These are phyloP conservation scores for Aurelia coerulea DNA, from an alignment of 30 jellyfish, hydroid and myxozoan species.

Conservation along the genomic window DNA sequence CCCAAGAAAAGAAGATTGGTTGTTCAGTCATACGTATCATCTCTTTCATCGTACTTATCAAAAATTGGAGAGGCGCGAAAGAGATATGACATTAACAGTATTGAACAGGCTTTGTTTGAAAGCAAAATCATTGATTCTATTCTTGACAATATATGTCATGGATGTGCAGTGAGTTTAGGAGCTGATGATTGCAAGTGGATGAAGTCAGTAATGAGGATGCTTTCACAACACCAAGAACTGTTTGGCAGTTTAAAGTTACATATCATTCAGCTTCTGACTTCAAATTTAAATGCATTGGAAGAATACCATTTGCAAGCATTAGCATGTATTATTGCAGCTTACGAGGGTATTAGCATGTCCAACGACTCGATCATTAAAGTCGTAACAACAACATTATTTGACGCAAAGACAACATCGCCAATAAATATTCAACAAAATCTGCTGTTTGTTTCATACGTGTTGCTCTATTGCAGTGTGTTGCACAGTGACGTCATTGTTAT, in stretches of 20 bases:
- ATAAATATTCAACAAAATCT: neutral
- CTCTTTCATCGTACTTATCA: conserved; percentile 23
- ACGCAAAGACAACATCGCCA: neutral
- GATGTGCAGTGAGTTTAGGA: neutral
- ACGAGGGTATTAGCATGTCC: neutral
- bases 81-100: neutral
- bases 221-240: neutral
- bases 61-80: neutral
- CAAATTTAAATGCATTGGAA: conserved; percentile 15
- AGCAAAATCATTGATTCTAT: conserved; percentile 4
- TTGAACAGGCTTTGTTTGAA: neutral
- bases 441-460: conserved; percentile 22
- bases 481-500: conserved; percentile 32
- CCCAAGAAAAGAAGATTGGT: conserved; percentile 16
- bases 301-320: conserved; percentile 42
- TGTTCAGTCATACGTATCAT: conserved; percentile 25
- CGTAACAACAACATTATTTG: neutral
- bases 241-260: neutral
- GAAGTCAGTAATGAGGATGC: neutral
- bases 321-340: conserved; percentile 40
- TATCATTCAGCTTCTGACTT: neutral
- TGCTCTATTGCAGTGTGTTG: conserved; percentile 13
- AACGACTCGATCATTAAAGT: neutral
- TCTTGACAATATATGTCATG: conserved; percentile 47
- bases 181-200: conserved; percentile 5